Conservation (phyloP, 2,888 invertebrate genomes). For the Galerucella nymphaeae region DNA sequence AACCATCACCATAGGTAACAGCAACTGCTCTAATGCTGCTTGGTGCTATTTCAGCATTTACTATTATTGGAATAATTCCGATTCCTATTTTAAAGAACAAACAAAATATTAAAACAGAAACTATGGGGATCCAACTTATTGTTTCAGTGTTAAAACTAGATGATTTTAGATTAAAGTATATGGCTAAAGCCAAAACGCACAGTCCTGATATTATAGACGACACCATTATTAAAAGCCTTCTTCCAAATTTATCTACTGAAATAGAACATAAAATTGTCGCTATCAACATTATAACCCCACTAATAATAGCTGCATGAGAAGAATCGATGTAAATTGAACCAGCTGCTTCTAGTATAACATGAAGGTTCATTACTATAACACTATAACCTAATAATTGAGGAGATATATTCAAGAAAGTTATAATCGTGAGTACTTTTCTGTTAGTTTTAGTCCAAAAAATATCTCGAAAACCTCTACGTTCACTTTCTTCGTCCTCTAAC, state of each 20-base stretch:
- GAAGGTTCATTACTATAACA: conserved; percentile 61
- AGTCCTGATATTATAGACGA: conserved; percentile 58
- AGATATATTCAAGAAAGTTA: conserved; percentile 58
- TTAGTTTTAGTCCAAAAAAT: conserved; percentile 57
- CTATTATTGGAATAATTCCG: conserved; percentile 60
- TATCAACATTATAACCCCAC: conserved; percentile 58
- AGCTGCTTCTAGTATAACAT: conserved; percentile 58
- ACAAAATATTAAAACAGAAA: conserved; percentile 58
- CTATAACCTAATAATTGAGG: conserved; percentile 61
- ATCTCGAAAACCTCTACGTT: conserved; percentile 57
- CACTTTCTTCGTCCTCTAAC: conserved; percentile 56
- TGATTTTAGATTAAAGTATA: conserved; percentile 58
- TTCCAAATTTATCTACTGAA: conserved; percentile 58
- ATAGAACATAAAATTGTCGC: conserved; percentile 55
- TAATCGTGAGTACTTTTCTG: conserved; percentile 57
- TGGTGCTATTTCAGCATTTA: conserved; percentile 61
- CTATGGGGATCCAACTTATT: conserved; percentile 59
- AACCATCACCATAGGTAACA: conserved; percentile 54
- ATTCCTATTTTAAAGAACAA: conserved; percentile 58
- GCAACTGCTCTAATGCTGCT: conserved; percentile 60
- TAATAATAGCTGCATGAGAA: conserved; percentile 57
- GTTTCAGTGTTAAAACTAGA: conserved; percentile 50
- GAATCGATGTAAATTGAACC: conserved; percentile 54
- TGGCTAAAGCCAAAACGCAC: conserved; percentile 55
- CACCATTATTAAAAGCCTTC: conserved; percentile 55